These are phyloP conservation scores for Catocala sponsa DNA, from an alignment of 2,888 invertebrate genomes.

Conservation along the genomic window DNA sequence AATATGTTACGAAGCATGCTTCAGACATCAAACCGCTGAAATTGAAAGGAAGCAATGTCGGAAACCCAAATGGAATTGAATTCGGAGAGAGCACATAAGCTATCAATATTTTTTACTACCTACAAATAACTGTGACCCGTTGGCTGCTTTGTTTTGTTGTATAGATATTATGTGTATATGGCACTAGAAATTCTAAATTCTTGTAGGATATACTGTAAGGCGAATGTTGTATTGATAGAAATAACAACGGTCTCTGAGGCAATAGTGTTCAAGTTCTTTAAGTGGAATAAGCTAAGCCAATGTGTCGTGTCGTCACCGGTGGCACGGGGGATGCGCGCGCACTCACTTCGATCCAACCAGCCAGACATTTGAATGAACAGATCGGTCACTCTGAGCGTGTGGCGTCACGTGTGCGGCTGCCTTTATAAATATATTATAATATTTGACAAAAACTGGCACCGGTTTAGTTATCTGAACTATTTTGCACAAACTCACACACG, in stretches of 20 bases:
- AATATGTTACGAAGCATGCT: too few species aligned
- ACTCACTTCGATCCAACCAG: conserved; percentile 76
- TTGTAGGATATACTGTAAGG: background rate
- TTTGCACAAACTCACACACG: too few species aligned
- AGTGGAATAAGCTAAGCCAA: conserved; percentile 51
- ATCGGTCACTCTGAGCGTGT: conserved; percentile 66
- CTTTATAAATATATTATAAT: conserved; percentile 25
- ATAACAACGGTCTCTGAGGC: conserved; percentile 22
- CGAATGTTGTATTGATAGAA: conserved; percentile 17
- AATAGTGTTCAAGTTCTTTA: conserved; percentile 48
- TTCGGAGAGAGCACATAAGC: conserved; percentile 4
- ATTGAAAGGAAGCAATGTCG: conserved; percentile 19
- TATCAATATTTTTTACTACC: conserved; percentile 24
- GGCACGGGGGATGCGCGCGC: conserved; percentile 76
- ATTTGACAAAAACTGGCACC: background rate
- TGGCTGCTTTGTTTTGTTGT: conserved; percentile 16
- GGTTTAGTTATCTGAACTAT: too few species aligned
- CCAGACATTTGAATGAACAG: conserved; percentile 77
- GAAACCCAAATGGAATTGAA: conserved; percentile 18
- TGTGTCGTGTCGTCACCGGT: conserved; percentile 53
- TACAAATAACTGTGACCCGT: background rate
- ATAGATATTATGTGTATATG: background rate
- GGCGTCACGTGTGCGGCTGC: conserved; percentile 58
- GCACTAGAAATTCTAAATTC: background rate
- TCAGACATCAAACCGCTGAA: background rate